These are phyloP conservation scores for Dugesia japonica DNA, from an alignment of 2,888 invertebrate genomes.

Conservation along the genomic window DNA sequence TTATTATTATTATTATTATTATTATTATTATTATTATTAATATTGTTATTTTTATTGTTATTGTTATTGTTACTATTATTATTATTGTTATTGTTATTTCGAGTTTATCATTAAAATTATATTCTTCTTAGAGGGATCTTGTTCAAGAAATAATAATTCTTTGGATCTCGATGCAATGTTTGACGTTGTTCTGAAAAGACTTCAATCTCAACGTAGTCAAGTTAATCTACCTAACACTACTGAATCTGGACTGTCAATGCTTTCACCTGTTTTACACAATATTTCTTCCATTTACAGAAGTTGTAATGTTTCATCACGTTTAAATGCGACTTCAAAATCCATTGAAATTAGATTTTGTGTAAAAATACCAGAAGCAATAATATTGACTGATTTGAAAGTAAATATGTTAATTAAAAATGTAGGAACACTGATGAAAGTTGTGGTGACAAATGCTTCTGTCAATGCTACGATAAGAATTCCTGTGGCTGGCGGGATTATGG, in stretches of 20 bases:
- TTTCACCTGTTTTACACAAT: neutral
- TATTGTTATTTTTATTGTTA: too few relatives aligned
- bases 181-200: neutral
- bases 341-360: neutral
- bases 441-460: neutral
- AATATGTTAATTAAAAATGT: neutral
- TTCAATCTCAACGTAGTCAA: neutral
- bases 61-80: too few relatives aligned
- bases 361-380: neutral
- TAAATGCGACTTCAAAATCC: neutral
- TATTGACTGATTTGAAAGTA: neutral
- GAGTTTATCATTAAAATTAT: too few relatives aligned
- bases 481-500: neutral
- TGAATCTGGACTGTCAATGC: neutral
- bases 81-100: too few relatives aligned
- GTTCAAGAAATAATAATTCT: too few relatives aligned
- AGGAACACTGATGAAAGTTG: neutral
- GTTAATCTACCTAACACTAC: neutral
- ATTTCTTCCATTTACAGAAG: neutral
- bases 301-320: neutral
- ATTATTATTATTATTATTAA: too few relatives aligned
- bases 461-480: neutral
- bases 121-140: too few relatives aligned
- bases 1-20: too few relatives aligned
- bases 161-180: neutral